These are phyloP conservation scores for Peribatodes rhomboidaria DNA, from an alignment of 2,888 invertebrate genomes.

Conservation along the genomic window DNA sequence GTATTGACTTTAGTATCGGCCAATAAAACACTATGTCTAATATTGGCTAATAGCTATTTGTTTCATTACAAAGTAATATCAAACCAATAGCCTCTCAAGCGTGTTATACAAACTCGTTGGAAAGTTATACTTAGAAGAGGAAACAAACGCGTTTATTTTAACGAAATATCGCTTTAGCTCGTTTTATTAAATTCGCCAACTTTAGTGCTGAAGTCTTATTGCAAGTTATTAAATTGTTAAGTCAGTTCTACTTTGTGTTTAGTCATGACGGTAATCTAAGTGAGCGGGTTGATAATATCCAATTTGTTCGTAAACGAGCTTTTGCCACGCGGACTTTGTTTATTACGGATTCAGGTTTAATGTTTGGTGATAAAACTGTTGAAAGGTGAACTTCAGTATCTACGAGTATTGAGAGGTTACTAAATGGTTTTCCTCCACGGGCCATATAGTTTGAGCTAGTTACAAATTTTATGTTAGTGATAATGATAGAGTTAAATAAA, in stretches of 20 bases:
- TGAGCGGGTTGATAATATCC: constrained; percentile 21
- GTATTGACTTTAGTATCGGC: background rate
- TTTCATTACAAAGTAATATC: constrained; percentile 14
- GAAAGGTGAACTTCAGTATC: too few relatives aligned
- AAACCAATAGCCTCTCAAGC: constrained; percentile 12
- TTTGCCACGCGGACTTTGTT: constrained; percentile 6
- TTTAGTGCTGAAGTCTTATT: constrained; percentile 31
- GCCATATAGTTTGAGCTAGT: too few relatives aligned
- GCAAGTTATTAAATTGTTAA: constrained; percentile 39
- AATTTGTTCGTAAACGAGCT: constrained; percentile 27
- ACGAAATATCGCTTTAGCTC: constrained; percentile 23
- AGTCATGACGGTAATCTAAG: constrained; percentile 26
- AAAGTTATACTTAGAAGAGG: constrained; percentile 29
- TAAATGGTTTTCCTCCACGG: too few relatives aligned
- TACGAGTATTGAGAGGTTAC: too few relatives aligned
- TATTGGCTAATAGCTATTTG: constrained; percentile 13
- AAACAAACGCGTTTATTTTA: constrained; percentile 16
- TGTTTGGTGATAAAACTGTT: background rate
- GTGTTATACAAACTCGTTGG: constrained; percentile 25
- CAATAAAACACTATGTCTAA: constrained; percentile 9
- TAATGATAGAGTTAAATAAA: too few relatives aligned
- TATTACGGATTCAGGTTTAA: background rate
- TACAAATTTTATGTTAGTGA: too few relatives aligned
- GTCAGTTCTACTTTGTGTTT: constrained; percentile 30
- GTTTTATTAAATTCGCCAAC: constrained; percentile 42